A percentile compares a stretch with the other conserved stretches of the same genome.
phyloP scores from a whole-genome alignment of 1,140 invertebrate species.

The Drosophila littoralis region DNA sequence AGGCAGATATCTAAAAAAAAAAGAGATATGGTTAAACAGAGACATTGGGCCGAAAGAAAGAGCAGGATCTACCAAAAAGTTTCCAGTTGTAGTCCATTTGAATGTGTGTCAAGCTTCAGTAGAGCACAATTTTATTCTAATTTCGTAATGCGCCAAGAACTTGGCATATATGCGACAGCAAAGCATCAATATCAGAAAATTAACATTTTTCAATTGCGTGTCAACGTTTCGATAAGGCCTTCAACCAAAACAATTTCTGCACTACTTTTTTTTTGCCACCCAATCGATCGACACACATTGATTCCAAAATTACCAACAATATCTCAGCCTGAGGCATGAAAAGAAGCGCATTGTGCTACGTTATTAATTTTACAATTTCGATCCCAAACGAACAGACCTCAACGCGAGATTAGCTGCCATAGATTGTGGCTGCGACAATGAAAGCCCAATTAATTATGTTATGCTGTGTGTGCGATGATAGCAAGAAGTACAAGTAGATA shows the following conservation, averaged over 20 bases:
- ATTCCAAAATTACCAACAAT: constrained; percentile 39
- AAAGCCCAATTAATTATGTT: constrained; percentile 43
- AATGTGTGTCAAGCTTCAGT: constrained; percentile 51
- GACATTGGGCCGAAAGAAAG: too few relatives aligned
- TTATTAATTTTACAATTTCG: constrained; percentile 51
- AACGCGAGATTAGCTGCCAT: constrained; percentile 41
- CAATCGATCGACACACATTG: constrained; percentile 48
- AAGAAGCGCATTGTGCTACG: constrained; percentile 10
- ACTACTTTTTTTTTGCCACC: constrained; percentile 38
- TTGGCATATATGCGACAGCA: constrained; percentile 60
- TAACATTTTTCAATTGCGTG: constrained; percentile 74
- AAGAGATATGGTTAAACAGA: not conserved
- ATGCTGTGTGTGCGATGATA: constrained; percentile 1
- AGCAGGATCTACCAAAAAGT: constrained; percentile 29
- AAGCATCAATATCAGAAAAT: constrained; percentile 68
- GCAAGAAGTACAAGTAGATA: not conserved
- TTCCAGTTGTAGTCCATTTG: constrained; percentile 21
- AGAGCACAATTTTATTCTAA: constrained; percentile 72
- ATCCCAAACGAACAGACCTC: constrained; percentile 14
- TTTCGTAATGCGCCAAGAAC: constrained; percentile 60
- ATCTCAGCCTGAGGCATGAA: not conserved
- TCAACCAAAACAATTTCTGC: constrained; percentile 51
- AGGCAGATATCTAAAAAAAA: constrained; percentile 12
- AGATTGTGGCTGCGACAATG: constrained; percentile 32
- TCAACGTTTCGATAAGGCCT: constrained; percentile 57